phyloP scores from a whole-genome alignment of 2,797 vertebrate species.

The Microchirus variegatus region DNA sequence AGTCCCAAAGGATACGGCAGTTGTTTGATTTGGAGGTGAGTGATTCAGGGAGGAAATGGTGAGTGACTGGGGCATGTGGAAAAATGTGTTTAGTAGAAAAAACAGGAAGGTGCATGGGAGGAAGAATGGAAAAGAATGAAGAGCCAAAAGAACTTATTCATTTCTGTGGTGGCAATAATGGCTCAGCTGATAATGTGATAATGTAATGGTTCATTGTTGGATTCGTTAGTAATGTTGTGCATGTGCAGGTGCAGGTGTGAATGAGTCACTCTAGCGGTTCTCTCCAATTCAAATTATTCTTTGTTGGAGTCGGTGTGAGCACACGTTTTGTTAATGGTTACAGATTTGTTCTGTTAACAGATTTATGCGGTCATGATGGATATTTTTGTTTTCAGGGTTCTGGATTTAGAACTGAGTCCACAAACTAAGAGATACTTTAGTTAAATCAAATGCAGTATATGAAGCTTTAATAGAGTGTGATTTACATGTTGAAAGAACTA shows the following conservation, averaged over 20 bases:
- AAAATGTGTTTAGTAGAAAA: constrained; percentile 34
- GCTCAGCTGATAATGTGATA: constrained; percentile 11
- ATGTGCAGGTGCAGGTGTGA: constrained; percentile 10
- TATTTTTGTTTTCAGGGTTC: background rate
- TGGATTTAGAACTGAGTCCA: too few relatives aligned
- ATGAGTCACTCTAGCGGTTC: constrained; percentile 10
- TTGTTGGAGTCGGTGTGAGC: background rate
- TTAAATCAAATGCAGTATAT: too few relatives aligned
- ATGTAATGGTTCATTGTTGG: constrained; percentile 1
- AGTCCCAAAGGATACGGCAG: constrained; percentile 18
- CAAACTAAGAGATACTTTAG: too few relatives aligned
- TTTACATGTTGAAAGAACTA: too few relatives aligned
- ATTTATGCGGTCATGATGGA: background rate
- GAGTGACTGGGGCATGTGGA: constrained; percentile 29
- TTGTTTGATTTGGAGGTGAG: constrained; percentile 30
- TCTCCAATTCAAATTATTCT: background rate
- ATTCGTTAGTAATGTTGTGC: constrained; percentile 6
- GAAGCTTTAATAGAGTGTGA: too few relatives aligned
- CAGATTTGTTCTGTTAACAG: background rate
- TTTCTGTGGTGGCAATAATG: background rate
- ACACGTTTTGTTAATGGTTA: background rate
- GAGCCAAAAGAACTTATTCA: constrained; percentile 13
- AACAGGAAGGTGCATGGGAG: constrained; percentile 28
- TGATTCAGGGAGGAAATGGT: constrained; percentile 54
- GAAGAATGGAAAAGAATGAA: constrained; percentile 33